These are phyloP conservation scores for Nomada lathburiana DNA, from an alignment of 2,888 invertebrate genomes.

Conservation along the genomic window DNA sequence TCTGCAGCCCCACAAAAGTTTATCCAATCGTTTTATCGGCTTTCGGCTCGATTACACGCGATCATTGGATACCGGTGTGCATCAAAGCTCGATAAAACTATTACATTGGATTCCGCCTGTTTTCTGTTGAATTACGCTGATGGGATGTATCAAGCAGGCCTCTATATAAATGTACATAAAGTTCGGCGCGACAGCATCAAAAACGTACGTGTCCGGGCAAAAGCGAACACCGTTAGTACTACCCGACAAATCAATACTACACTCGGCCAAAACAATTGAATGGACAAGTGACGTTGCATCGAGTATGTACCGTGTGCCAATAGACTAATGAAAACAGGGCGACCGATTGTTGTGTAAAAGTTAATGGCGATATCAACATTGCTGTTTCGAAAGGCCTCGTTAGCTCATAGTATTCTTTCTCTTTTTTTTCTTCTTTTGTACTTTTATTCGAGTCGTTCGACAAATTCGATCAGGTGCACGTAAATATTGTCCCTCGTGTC, in stretches of 20 bases:
- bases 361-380: constrained; percentile 70
- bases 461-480: constrained; percentile 43
- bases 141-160: constrained; percentile 14
- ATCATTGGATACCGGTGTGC: constrained; percentile 4
- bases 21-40: neutral
- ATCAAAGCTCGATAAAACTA: constrained; percentile 48
- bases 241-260: constrained; percentile 65
- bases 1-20: no score
- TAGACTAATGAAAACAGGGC: constrained; percentile 63
- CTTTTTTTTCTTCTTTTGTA: no score
- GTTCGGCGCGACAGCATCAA: constrained; percentile 46
- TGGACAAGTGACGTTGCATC: constrained; percentile 47
- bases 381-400: constrained; percentile 44
- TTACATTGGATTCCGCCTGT: constrained; percentile 17
- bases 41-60: constrained; percentile 16
- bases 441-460: constrained; percentile 10
- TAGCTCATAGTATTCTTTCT: constrained; percentile 39
- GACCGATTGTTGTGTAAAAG: constrained; percentile 48
- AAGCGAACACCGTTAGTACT: constrained; percentile 46
- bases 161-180: constrained; percentile 7
- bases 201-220: constrained; percentile 52
- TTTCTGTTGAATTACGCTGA: constrained; percentile 41
- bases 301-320: constrained; percentile 37
- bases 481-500: constrained; percentile 47
- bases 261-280: constrained; percentile 60